Conservation (phyloP, 1,140 invertebrate genomes). For the Calephelis nemesis region DNA sequence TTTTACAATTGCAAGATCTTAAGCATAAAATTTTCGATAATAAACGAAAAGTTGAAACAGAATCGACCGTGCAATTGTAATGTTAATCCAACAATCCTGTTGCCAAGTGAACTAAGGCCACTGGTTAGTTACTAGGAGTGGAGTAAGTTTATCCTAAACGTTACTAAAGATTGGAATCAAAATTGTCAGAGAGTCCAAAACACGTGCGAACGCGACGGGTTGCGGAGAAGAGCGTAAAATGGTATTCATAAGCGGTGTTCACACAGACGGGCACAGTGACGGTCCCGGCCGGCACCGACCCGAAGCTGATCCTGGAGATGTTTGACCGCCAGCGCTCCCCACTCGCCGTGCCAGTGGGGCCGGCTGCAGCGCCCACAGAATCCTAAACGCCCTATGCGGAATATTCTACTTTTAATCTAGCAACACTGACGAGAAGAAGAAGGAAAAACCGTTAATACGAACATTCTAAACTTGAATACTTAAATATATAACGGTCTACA, state of each 20-base stretch:
- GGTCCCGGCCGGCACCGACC: conserved; percentile 75
- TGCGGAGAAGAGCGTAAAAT: conserved; percentile 67
- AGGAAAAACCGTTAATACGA: background rate
- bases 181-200: conserved; percentile 27
- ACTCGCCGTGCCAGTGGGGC: conserved; percentile 61
- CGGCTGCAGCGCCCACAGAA: conserved; percentile 37
- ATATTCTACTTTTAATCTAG: background rate
- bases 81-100: too few relatives aligned
- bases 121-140: too few relatives aligned
- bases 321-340: conserved; percentile 73
- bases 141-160: too few relatives aligned
- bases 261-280: conserved; percentile 77
- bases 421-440: background rate
- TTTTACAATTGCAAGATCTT: too few relatives aligned
- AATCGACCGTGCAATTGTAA: too few relatives aligned
- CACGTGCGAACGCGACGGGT: conserved; percentile 60
- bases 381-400: conserved; percentile 22
- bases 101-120: too few relatives aligned
- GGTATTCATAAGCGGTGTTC: conserved; percentile 62
- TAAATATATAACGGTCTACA: background rate
- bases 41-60: too few relatives aligned
- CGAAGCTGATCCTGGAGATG: conserved; percentile 78
- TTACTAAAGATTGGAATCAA: conserved; percentile 2
- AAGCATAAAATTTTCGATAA: too few relatives aligned
- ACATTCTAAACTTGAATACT: background rate